A percentile compares a stretch with the other conserved stretches of the same genome.
phyloP scores from a whole-genome alignment of 2,797 vertebrate genomes.

The Ctenopoma multispine region DNA sequence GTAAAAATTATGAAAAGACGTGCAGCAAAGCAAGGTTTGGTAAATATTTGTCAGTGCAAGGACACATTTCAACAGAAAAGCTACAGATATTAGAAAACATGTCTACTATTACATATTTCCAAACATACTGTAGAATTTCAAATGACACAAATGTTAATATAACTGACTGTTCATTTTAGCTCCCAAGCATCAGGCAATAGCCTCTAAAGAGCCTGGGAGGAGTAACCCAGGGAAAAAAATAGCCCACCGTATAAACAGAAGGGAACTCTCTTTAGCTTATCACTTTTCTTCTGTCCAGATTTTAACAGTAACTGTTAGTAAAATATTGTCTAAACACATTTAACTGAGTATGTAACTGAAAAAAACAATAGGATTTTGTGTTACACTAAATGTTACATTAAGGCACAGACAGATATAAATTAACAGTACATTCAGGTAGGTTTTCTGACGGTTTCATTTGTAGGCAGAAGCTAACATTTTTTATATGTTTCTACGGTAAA shows the following conservation, averaged over 20 bases:
- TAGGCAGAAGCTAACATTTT: conserved; percentile 2
- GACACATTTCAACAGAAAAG: conserved; percentile 18
- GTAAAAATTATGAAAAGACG: conserved; percentile 21
- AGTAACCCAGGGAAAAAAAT: neutral
- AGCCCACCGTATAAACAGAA: neutral
- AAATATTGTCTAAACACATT: neutral
- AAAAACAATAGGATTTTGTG: too few relatives aligned
- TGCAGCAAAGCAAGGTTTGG: conserved; percentile 1
- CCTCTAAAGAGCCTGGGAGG: neutral
- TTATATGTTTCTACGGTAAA: conserved; percentile 33
- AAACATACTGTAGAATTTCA: too few relatives aligned
- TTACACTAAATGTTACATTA: too few relatives aligned
- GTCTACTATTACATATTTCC: neutral
- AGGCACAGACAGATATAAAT: too few relatives aligned
- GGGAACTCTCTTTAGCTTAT: neutral
- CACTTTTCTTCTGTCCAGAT: neutral
- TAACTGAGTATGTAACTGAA: too few relatives aligned
- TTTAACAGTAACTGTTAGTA: neutral
- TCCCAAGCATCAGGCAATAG: too few relatives aligned
- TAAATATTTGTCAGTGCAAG: conserved; percentile 24
- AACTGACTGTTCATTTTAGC: too few relatives aligned
- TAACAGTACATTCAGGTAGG: too few relatives aligned
- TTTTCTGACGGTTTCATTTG: conserved; percentile 8
- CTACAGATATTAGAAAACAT: neutral
- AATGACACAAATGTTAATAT: too few relatives aligned